These are phyloP conservation scores for Rhizoglyphus robini DNA, from an alignment of 1,140 invertebrate species.

Conservation along the genomic window DNA sequence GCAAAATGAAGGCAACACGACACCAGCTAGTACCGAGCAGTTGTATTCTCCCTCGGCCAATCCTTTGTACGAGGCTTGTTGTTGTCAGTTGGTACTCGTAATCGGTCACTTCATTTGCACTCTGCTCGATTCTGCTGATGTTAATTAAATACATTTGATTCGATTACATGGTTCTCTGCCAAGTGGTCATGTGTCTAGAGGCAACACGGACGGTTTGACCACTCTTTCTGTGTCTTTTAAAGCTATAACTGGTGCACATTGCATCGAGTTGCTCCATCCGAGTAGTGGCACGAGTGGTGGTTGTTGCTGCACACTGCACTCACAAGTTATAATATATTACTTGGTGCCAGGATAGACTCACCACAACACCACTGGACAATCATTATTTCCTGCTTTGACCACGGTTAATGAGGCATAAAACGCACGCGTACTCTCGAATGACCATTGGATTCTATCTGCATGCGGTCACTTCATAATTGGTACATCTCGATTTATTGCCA, in stretches of 20 bases:
- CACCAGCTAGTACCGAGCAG: too few species aligned
- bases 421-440: too few species aligned
- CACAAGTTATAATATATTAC: too few species aligned
- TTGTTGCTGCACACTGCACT: not conserved
- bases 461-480: too few species aligned
- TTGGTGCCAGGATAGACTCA: not conserved
- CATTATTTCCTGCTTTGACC: conserved; percentile 8
- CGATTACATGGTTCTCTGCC: not conserved
- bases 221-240: not conserved
- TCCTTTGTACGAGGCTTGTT: not conserved
- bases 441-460: too few species aligned
- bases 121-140: not conserved
- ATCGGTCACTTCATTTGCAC: conserved; percentile 7
- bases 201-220: too few species aligned
- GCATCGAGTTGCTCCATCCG: not conserved
- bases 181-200: not conserved
- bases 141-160: not conserved
- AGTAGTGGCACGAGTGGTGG: not conserved
- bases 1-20: not conserved
- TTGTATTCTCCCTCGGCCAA: too few species aligned
- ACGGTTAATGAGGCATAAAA: conserved; percentile 7
- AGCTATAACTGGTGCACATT: not conserved
- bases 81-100: not conserved
- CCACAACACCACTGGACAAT: not conserved
- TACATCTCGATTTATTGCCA: too few species aligned